Evolutionary conservation across 1,140 invertebrate genomes (phyloP).

Genomic region (Drosophila sucinea): DNA sequence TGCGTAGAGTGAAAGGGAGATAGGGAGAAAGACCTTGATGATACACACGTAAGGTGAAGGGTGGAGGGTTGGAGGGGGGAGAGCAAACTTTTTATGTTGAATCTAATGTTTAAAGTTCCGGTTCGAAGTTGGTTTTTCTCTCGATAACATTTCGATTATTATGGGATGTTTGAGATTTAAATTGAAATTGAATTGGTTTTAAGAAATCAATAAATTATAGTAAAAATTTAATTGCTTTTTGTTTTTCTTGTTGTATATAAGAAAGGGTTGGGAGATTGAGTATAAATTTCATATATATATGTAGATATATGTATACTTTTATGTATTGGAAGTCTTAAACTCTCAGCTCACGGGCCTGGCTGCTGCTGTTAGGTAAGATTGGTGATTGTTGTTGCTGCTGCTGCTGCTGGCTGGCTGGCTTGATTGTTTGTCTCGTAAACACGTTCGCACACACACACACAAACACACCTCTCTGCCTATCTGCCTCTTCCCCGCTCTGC

Average conservation of each 20-base stretch:
- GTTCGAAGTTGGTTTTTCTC: too few relatives aligned
- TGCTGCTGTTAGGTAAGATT: conserved; percentile 77
- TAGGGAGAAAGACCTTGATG: neutral
- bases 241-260: neutral
- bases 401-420: conserved; percentile 42
- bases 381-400: conserved; percentile 48
- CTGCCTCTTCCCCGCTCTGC: conserved; percentile 29
- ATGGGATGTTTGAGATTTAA: too few relatives aligned
- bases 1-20: conserved; percentile 5
- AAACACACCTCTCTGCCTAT: conserved; percentile 7
- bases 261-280: neutral
- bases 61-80: neutral
- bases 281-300: conserved; percentile 9
- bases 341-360: conserved; percentile 46
- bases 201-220: too few relatives aligned
- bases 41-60: neutral
- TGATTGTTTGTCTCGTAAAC: conserved; percentile 66
- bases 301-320: neutral
- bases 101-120: too few relatives aligned
- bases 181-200: too few relatives aligned
- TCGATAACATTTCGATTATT: too few relatives aligned
- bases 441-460: conserved; percentile 56
- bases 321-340: conserved; percentile 28
- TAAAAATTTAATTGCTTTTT: too few relatives aligned
- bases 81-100: too few relatives aligned